These are phyloP conservation scores for Phataginus tricuspis DNA, from an alignment of 2,797 vertebrate genomes.

Conservation along the genomic window DNA sequence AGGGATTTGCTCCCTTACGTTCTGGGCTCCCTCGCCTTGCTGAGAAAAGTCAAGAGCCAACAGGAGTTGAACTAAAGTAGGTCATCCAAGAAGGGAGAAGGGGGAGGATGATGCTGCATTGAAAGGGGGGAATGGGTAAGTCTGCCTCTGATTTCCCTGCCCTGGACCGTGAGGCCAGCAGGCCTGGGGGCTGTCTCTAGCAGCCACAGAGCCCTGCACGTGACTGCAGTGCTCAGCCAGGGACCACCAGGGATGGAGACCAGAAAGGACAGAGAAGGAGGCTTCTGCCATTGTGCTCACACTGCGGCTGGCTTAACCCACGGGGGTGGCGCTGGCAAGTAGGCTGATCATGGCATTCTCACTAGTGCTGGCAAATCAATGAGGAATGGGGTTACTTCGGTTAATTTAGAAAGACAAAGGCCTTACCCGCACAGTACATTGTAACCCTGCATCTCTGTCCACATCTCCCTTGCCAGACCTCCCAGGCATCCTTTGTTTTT, in stretches of 20 bases:
- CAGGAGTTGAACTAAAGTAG: neutral
- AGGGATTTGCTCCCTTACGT: neutral
- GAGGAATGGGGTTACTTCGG: neutral
- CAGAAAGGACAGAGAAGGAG: neutral
- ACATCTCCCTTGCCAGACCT: neutral
- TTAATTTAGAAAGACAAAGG: neutral
- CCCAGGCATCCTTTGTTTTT: fast-evolving
- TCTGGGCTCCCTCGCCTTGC: neutral
- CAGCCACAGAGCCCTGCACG: neutral
- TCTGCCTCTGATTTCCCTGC: neutral
- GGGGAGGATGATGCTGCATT: neutral
- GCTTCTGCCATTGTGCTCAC: neutral
- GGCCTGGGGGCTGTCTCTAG: neutral
- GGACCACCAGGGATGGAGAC: neutral
- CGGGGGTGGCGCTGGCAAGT: fast-evolving
- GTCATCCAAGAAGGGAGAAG: neutral
- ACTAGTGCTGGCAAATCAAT: neutral
- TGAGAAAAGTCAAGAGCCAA: neutral
- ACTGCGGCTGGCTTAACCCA: neutral
- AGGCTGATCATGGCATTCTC: neutral
- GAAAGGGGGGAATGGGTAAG: neutral
- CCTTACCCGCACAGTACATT: too few relatives aligned
- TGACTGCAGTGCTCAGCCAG: neutral
- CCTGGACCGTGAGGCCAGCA: neutral
- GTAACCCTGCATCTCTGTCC: neutral